Evolutionary conservation across 2,888 invertebrate species (phyloP).

Genomic region (Allygus modestus): DNA sequence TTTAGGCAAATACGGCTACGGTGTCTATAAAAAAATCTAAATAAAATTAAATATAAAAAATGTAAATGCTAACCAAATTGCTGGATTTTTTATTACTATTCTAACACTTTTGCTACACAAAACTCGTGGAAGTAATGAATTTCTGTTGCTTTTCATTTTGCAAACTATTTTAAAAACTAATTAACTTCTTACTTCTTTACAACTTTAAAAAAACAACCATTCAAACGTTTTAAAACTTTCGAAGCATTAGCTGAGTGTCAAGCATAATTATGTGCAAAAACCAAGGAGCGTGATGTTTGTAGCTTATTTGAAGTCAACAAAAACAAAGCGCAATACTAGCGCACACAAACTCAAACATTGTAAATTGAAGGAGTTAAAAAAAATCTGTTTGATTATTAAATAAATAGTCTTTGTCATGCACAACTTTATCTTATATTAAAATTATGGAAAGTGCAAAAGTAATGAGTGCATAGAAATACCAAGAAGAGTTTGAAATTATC

Average conservation of each 20-base stretch:
- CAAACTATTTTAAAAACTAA: no score
- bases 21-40: no score
- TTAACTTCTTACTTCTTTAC: not conserved
- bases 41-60: no score
- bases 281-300: not conserved
- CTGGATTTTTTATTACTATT: no score
- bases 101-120: no score
- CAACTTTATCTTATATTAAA: not conserved
- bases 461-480: slow-evolving; percentile 9
- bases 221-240: not conserved
- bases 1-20: no score
- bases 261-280: slow-evolving; percentile 28
- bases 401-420: not conserved
- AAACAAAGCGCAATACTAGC: slow-evolving; percentile 23
- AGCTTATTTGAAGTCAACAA: not conserved
- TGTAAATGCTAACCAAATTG: no score
- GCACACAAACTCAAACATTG: slow-evolving; percentile 16
- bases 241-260: not conserved
- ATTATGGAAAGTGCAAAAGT: slow-evolving; percentile 10
- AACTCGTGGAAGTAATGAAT: no score
- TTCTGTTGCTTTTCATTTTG: no score
- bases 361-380: not conserved
- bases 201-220: not conserved
- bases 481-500: not conserved
- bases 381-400: not conserved